A percentile compares a stretch with the other conserved stretches of the same genome.
Conservation (phyloP, 1,140 invertebrate species). For the Pseudomyrmex dendroicus region DNA sequence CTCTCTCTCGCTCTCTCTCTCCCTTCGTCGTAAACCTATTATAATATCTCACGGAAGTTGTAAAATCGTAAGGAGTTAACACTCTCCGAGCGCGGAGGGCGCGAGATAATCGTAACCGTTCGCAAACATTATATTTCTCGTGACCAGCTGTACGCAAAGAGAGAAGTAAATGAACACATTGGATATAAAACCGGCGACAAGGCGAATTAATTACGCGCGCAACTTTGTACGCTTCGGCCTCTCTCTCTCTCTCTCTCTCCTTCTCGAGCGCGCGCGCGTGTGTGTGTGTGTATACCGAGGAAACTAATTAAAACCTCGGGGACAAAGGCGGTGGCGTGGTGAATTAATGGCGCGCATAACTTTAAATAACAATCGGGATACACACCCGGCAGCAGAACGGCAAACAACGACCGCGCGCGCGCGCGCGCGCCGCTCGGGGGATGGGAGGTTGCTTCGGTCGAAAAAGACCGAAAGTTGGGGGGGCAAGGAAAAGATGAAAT, state of each 20-base stretch:
- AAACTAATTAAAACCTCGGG: slow-evolving; percentile 55
- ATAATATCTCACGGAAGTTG: no score
- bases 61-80: no score
- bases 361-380: slow-evolving; percentile 55
- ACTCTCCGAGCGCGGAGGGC: not conserved
- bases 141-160: not conserved
- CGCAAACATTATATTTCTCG: not conserved
- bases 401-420: slow-evolving; percentile 7
- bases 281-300: not conserved
- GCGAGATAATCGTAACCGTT: not conserved
- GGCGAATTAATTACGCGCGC: slow-evolving; percentile 44
- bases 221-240: slow-evolving; percentile 23
- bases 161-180: slow-evolving; percentile 49
- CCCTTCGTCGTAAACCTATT: no score
- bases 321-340: slow-evolving; percentile 43
- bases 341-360: slow-evolving; percentile 55
- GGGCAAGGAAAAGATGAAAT: slow-evolving; percentile 63
- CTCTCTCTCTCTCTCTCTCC: not conserved
- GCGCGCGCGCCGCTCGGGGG: not conserved
- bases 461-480: not conserved
- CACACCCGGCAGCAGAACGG: slow-evolving; percentile 19
- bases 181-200: slow-evolving; percentile 38
- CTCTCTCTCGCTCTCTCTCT: no score
- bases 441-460: not conserved
- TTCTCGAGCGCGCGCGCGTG: no score